Base-by-base conservation (phyloP, 2,797 vertebrate genomes). In the Ctenopoma kingsleyae region DNA sequence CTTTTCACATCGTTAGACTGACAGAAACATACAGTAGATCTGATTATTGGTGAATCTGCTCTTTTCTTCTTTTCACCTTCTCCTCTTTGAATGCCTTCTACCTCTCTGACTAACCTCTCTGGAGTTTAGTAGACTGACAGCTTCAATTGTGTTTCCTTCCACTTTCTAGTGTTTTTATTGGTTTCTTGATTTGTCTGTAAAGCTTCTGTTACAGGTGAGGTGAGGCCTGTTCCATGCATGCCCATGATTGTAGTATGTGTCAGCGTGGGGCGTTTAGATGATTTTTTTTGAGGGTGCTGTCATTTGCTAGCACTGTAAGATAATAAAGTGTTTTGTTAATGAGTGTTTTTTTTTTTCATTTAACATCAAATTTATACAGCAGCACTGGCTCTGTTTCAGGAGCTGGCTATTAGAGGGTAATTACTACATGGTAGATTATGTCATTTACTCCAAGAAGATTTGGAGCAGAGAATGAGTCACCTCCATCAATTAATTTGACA, bases 351-450 rank as follows among this genome's bases (percentile, higher is more conserved):
- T n/a, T 19, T 25, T 25, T n/a, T 51, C 19, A 66, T 84, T 76
- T 64, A 82, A 79, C 52, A 76, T 85, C 61, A 85, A 51, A 87
- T 85, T 71, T 78, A 77, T 75, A 75, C 59, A 71, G 50, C 72
- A 13, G 64, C 63, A 52, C 38, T 17, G 8, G 51, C 63, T 78
- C 72, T 53, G 52, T 81, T 79, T 85, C 68, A 63, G 67, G 67
- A 65, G 40, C 69, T 36, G 49, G 54, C 67, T 80, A 85, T 92
- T 89, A 89, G 54, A 72, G 48, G 76, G 64, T 87, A 85, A 91
- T 91, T 87, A 92, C 83, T 78, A 68, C 78, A 83, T 84, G 88
- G 86, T 86, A 87, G 86, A 89, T 85, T 78, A 82, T 91, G 85
- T 88, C 65, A 87, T 87, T 92, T 89, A 84, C 79, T 79, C 55